Conservation (phyloP, 2,888 invertebrate genomes). For the Cinara cedri region DNA sequence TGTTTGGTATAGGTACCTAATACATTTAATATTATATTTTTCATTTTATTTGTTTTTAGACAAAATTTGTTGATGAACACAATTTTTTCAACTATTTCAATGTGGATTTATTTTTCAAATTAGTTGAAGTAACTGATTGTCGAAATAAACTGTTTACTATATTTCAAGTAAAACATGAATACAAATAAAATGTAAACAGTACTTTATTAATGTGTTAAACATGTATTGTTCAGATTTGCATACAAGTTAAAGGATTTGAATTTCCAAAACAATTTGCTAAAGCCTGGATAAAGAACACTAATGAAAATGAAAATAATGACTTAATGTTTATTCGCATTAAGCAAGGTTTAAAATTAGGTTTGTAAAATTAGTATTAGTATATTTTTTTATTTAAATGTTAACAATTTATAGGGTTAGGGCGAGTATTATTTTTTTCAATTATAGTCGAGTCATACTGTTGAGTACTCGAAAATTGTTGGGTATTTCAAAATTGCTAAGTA, state of each 20-base stretch:
- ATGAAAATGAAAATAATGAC: not conserved
- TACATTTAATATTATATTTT: too few relatives aligned
- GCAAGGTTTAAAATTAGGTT: conserved; percentile 41
- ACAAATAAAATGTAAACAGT: too few relatives aligned
- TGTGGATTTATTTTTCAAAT: conserved; percentile 38
- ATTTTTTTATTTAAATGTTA: too few relatives aligned
- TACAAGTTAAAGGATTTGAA: conserved; percentile 32
- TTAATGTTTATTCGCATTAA: conserved; percentile 12
- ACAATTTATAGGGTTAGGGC: too few relatives aligned
- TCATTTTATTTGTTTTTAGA: conserved; percentile 25
- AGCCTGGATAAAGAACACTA: conserved; percentile 7
- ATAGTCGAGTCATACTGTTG: too few relatives aligned
- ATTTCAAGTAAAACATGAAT: conserved; percentile 39
- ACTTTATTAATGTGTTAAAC: too few relatives aligned
- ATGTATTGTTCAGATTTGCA: conserved; percentile 25
- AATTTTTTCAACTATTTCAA: conserved; percentile 31
- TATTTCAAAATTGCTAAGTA: too few relatives aligned
- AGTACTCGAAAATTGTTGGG: too few relatives aligned
- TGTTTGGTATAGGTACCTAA: too few relatives aligned
- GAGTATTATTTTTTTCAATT: too few relatives aligned
- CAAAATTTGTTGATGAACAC: not conserved
- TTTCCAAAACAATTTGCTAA: conserved; percentile 35
- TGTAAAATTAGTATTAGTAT: not conserved
- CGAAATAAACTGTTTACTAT: conserved; percentile 32
- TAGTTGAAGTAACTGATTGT: not conserved